phyloP scores from a whole-genome alignment of 2,888 invertebrate species.

The Conus canariensis region DNA sequence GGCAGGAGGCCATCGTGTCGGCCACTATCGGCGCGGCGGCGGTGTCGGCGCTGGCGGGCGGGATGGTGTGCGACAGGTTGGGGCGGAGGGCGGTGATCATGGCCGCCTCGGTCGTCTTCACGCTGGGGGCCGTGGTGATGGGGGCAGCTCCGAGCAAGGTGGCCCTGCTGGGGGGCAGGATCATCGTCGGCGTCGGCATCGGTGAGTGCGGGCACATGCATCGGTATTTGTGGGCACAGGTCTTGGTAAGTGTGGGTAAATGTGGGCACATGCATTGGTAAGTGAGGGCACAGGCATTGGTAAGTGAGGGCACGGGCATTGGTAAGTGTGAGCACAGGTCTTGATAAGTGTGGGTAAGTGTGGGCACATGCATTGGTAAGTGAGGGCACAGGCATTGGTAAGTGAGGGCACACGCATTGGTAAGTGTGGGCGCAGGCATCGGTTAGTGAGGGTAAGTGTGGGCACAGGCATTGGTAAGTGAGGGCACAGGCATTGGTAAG shows the following conservation, averaged over 20 bases:
- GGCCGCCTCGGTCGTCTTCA: conserved; percentile 79
- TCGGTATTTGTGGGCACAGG: not conserved
- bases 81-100: conserved; percentile 81
- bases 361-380: too few species aligned
- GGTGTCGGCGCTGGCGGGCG: conserved; percentile 77
- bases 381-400: too few species aligned
- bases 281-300: too few species aligned
- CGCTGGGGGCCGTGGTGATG: conserved; percentile 79
- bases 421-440: too few species aligned
- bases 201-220: conserved; percentile 67
- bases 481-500: too few species aligned
- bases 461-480: too few species aligned
- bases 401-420: too few species aligned
- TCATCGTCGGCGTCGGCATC: conserved; percentile 79
- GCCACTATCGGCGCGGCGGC: conserved; percentile 79
- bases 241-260: not conserved
- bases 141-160: conserved; percentile 73
- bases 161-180: conserved; percentile 77
- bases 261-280: too few species aligned
- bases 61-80: conserved; percentile 78
- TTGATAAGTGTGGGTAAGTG: too few species aligned
- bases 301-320: too few species aligned
- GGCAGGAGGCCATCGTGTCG: conserved; percentile 81
- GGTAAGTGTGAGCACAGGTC: too few species aligned
- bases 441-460: too few species aligned